These are phyloP conservation scores for Telmatochromis brachygnathus DNA, from an alignment of 2,113 vertebrate species.

Conservation along the genomic window DNA sequence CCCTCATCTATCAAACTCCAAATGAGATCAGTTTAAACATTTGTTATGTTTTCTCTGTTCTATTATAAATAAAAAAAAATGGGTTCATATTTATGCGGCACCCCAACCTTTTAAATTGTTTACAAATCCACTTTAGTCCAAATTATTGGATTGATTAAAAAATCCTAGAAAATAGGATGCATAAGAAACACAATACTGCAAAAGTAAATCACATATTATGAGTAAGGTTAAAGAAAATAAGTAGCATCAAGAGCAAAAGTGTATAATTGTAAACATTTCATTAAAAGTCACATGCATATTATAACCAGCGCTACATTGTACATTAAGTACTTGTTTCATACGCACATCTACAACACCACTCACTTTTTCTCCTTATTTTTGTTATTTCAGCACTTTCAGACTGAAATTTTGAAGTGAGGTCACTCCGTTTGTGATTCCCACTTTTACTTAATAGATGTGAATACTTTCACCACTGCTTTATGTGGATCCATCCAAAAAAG, in stretches of 20 bases:
- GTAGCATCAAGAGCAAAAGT: neutral
- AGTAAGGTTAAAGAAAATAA: neutral
- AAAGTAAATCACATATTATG: neutral
- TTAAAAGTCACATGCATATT: neutral
- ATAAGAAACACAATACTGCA: neutral
- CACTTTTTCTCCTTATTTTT: neutral
- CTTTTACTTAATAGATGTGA: neutral
- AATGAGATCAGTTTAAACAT: neutral
- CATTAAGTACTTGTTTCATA: neutral
- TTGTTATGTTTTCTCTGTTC: neutral
- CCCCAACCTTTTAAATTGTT: neutral
- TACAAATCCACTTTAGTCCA: neutral
- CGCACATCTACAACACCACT: neutral
- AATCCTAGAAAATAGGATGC: neutral
- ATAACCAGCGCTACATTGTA: neutral
- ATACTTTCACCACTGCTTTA: neutral
- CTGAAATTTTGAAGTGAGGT: neutral
- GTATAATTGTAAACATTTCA: neutral
- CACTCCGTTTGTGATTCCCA: neutral
- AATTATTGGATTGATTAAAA: neutral
- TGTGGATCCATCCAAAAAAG: slow-evolving; percentile 28
- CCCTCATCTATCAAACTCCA: neutral
- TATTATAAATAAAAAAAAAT: neutral
- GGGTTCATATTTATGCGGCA: neutral
- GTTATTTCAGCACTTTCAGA: neutral